Evolutionary conservation across 2,888 invertebrate genomes (phyloP).

Genomic region (Agapostemon virescens): DNA sequence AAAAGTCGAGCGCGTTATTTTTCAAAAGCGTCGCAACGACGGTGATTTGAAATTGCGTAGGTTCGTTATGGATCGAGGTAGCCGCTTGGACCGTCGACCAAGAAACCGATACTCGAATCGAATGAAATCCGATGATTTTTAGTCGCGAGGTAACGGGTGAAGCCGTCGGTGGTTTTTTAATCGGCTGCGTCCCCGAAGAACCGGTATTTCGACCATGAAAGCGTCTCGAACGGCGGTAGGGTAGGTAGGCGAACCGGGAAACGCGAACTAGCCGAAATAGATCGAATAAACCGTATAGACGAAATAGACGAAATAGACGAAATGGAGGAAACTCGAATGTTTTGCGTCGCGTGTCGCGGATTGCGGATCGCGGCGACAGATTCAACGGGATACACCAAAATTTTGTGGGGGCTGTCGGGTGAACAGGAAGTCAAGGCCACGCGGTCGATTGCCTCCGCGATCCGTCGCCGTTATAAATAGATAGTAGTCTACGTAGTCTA

Average conservation of each 20-base stretch:
- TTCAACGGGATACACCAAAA: constrained; percentile 57
- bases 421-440: constrained; percentile 78
- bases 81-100: not conserved
- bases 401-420: constrained; percentile 62
- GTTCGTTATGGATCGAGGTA: not conserved
- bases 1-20: constrained; percentile 10
- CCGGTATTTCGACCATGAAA: not conserved
- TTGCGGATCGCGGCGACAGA: constrained; percentile 34
- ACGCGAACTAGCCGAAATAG: not conserved
- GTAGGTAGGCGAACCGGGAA: not conserved
- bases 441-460: constrained; percentile 77
- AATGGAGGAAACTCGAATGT: not conserved
- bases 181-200: not conserved
- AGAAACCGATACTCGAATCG: not conserved
- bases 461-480: constrained; percentile 76
- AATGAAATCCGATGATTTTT: not conserved
- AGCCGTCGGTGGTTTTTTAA: not conserved
- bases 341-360: not conserved
- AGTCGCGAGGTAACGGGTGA: not conserved
- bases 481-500: no score
- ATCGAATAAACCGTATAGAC: not conserved
- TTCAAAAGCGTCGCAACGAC: not conserved
- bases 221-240: not conserved
- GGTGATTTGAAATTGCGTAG: constrained; percentile 5
- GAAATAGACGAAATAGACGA: not conserved